Base-by-base conservation (phyloP, 2,888 invertebrate species). In the Epinotia brunnichana region DNA sequence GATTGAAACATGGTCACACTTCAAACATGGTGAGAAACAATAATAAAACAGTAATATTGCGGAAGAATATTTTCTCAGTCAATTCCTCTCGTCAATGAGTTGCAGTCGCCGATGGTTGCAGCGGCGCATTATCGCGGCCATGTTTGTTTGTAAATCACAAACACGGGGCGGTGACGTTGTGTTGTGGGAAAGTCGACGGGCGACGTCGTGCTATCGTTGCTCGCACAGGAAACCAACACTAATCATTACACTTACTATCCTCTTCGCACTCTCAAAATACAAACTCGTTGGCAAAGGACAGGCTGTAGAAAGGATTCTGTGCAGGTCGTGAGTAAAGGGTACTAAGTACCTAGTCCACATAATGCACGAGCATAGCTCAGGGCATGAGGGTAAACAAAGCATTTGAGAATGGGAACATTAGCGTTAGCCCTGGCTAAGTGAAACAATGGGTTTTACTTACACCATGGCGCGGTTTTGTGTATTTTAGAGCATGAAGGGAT, bases 21-120 rank as follows among this genome's bases (percentile, higher is more conserved):
- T 17, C 5, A 29, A 29, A 29, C 29, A 11, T 35, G 44, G 74
- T 80, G 81, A 78, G 80, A 81, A 82, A 82, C 67, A 63, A 64
- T 53, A 61, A 62, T 15, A 21, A 17, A 21, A 21, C 54, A 71
- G 35, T 60, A 44, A 51, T 66, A 62, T 56, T 64, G 75, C 74
- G 77, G 71, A 75, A 76, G 77, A 68, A 83, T 80, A 81, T 82
- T 81, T 85, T 84, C 82, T 77, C 83, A 85, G 79, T 82, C 77
- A 73, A 76, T 77, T 78, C 76, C 73, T 78, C 78, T 79, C 73
- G 57, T 69, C 73, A 73, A 73, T 73, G 69, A 63, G 72, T 68
- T 68, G 76, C 77, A 74, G 79, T 82, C 76, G 81, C 80, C 79
- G 82, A 83, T 80, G 77, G 73, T 69, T 67, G 76, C 74, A 73